Base-by-base conservation (phyloP, 2,113 vertebrate species). In the Probosciger aterrimus region DNA sequence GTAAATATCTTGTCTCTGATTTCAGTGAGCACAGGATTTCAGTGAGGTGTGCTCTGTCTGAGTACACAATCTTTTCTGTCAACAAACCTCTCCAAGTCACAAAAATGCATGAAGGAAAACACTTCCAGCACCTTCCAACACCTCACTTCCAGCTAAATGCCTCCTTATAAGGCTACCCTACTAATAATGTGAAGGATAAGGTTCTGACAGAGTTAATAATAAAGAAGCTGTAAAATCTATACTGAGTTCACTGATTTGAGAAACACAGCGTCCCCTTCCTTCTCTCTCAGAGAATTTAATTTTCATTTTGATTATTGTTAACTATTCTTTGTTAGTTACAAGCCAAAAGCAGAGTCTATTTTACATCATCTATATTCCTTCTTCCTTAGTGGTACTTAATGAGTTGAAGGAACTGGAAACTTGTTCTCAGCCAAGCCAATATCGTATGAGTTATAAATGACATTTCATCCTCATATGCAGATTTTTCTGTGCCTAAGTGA, bases 391-490 rank as follows among this genome's bases (percentile, higher is more conserved):
- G 64, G 49, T 76, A 19, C 90, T 88, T 97, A 97, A 97, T 93
- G 97, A 98, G 93, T 96, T 73, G 96, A 97, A 97, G 96, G 92
- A 79, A 64, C 35, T 84, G 95, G 88, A 96, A 97, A 96, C 94
- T 95, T 95, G 81, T 92, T 97, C 93, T 92, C 92, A 97, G 97
- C 68, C 88, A 97, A 97, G 95, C 81, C 94, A 94, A 94, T 95
- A 97, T 88, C 89, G 94, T 97, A 69, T 94, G 96, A 97, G 98
- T 98, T 98, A 98, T 95, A 97, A 97, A 97, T 97, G 98, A 97
- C 97, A 97, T 97, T 97, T 97, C 96, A 97, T 97, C 95, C 95
- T 96, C 82, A 95, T 97, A 98, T 97, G 97, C 97, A 98, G 97
- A 98, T 98, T 97, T 89, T 96, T 93, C 97, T 96, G 95, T 97